phyloP scores from a whole-genome alignment of 2,888 invertebrate species.

The Adelognathus sp. region DNA sequence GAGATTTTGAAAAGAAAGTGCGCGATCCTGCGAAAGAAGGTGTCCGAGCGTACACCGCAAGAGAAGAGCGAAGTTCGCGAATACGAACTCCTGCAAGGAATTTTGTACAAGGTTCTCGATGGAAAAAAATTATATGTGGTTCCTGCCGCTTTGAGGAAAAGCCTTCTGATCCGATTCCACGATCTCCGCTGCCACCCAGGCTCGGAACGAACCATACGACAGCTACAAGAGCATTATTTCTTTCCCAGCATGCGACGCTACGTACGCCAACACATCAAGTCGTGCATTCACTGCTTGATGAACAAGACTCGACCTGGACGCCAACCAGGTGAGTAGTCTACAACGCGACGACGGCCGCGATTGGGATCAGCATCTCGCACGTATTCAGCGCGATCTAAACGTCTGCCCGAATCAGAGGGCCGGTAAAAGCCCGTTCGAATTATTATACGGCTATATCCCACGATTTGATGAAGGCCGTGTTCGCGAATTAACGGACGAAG shows the following conservation, averaged over 20 bases:
- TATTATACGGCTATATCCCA: constrained; percentile 52
- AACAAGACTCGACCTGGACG: constrained; percentile 30
- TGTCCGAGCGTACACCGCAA: neutral
- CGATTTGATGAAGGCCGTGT: constrained; percentile 41
- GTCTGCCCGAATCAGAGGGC: constrained; percentile 42
- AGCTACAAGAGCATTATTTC: constrained; percentile 2
- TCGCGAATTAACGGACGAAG: neutral
- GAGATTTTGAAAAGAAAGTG: neutral
- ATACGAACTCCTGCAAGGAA: constrained; percentile 33
- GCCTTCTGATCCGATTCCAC: constrained; percentile 19
- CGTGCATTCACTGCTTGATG: constrained; percentile 56
- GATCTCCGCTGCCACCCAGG: constrained; percentile 49
- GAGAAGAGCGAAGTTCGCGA: neutral
- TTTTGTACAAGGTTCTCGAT: constrained; percentile 30
- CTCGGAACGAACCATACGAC: constrained; percentile 34
- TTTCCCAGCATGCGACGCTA: constrained; percentile 24
- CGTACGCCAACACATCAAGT: neutral
- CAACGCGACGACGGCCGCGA: constrained; percentile 11
- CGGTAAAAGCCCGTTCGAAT: constrained; percentile 46
- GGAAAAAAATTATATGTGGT: constrained; percentile 17
- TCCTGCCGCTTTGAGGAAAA: constrained; percentile 20
- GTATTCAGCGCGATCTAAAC: constrained; percentile 55
- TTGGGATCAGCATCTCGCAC: constrained; percentile 39
- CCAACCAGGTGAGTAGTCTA: neutral
- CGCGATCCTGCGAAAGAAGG: neutral